Percentiles rank a stretch among this genome's conserved stretches.
phyloP scores from a whole-genome alignment of 2,113 vertebrate species.

The Esox niger region DNA sequence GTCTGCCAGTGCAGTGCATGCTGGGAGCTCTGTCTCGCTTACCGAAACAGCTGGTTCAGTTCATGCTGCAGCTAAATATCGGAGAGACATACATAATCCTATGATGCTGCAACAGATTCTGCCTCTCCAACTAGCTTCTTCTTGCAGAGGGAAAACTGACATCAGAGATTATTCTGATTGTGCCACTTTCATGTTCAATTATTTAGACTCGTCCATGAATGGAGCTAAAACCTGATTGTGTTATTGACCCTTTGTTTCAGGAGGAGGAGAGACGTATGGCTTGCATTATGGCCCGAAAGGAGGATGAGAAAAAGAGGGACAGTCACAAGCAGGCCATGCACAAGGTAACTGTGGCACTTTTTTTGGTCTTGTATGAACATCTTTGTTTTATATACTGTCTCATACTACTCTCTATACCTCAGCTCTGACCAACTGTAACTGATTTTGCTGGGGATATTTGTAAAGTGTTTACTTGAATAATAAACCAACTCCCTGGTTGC shows the following conservation, averaged over 20 bases:
- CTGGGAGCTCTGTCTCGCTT: slow-evolving; percentile 60
- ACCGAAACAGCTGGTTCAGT: slow-evolving; percentile 60
- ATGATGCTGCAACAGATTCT: slow-evolving; percentile 43
- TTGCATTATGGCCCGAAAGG: slow-evolving; percentile 87
- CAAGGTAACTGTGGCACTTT: slow-evolving; percentile 78
- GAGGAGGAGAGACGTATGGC: slow-evolving; percentile 97
- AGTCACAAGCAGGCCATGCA: slow-evolving; percentile 88
- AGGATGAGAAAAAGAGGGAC: slow-evolving; percentile 96
- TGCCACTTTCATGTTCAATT: slow-evolving; percentile 32
- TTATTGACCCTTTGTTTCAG: slow-evolving; percentile 63
- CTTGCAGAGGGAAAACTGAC: slow-evolving; percentile 20
- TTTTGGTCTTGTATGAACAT: not conserved
- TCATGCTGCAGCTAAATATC: slow-evolving; percentile 45
- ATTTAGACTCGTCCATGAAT: slow-evolving; percentile 50
- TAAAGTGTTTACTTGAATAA: not conserved
- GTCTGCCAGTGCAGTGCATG: slow-evolving; percentile 61
- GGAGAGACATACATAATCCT: slow-evolving; percentile 57
- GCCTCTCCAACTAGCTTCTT: slow-evolving; percentile 16
- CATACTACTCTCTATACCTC: not conserved
- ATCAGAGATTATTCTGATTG: slow-evolving; percentile 34
- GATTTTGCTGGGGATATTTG: not conserved
- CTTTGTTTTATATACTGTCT: not conserved
- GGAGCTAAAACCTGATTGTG: slow-evolving; percentile 49
- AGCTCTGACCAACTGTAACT: not conserved
- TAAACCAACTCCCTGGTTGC: not conserved